These are phyloP conservation scores for Zygogramma bicolorata DNA, from an alignment of 2,888 invertebrate species.

Conservation along the genomic window DNA sequence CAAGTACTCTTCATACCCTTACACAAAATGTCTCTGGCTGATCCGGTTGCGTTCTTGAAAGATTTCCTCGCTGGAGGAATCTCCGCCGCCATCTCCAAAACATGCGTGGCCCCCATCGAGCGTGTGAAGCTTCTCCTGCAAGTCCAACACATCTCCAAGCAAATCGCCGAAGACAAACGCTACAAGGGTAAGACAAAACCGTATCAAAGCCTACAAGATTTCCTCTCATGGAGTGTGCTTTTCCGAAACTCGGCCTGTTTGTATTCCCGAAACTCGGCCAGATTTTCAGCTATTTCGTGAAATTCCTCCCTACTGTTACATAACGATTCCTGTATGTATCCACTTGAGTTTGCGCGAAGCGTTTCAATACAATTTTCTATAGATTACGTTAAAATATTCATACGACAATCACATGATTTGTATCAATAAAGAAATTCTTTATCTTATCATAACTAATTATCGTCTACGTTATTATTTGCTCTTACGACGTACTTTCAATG, in stretches of 20 bases:
- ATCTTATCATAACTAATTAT: not conserved
- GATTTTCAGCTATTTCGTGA: not conserved
- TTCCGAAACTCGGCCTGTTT: not conserved
- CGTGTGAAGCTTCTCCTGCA: slow-evolving; percentile 94
- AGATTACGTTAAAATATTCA: not conserved
- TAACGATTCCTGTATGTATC: not conserved
- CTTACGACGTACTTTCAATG: not conserved
- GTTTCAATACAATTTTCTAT: not conserved
- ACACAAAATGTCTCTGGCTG: slow-evolving; percentile 68
- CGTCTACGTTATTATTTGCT: not conserved
- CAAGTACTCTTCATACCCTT: slow-evolving; percentile 42
- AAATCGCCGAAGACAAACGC: slow-evolving; percentile 84
- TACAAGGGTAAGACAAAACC: slow-evolving; percentile 83
- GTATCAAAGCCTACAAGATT: not conserved
- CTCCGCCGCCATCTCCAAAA: slow-evolving; percentile 94
- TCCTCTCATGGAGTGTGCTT: not conserved
- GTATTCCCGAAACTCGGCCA: not conserved
- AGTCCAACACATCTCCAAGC: slow-evolving; percentile 94
- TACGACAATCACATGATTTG: slow-evolving; percentile 10
- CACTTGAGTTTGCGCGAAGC: not conserved
- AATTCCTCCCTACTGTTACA: not conserved
- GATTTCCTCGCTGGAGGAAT: slow-evolving; percentile 94
- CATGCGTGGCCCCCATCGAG: slow-evolving; percentile 95
- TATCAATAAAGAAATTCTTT: not conserved
- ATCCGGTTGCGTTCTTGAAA: slow-evolving; percentile 88